Evolutionary conservation across 2,888 invertebrate genomes (phyloP).

Genomic region (Diachrysia chrysitis): DNA sequence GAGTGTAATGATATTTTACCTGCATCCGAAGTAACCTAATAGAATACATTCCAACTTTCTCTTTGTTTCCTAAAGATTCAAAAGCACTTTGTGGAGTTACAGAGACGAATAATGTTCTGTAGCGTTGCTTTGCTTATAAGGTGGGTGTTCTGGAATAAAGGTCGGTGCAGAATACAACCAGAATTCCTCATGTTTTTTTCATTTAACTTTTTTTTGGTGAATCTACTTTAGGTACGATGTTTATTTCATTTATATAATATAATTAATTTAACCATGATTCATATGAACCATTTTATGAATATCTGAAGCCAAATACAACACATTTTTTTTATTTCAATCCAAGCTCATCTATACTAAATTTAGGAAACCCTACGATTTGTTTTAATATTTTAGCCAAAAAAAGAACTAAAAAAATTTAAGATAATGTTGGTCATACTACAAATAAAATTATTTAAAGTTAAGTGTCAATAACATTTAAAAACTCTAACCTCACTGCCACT

Average conservation of each 20-base stretch:
- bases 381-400: too few species aligned
- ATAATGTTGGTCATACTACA: too few species aligned
- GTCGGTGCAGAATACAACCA: constrained; percentile 10
- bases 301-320: too few species aligned
- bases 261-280: too few species aligned
- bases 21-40: constrained; percentile 44
- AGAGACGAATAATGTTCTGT: constrained; percentile 51
- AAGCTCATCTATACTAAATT: too few species aligned
- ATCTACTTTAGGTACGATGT: too few species aligned
- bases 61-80: constrained; percentile 58
- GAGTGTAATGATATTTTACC: constrained; percentile 35
- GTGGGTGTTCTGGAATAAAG: constrained; percentile 23
- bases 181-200: neutral
- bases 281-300: too few species aligned
- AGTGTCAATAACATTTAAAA: constrained; percentile 1
- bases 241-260: too few species aligned
- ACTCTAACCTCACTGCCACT: neutral
- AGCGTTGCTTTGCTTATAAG: constrained; percentile 22
- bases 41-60: constrained; percentile 51
- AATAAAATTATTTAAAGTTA: neutral
- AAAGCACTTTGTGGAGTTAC: constrained; percentile 54
- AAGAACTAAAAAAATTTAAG: too few species aligned
- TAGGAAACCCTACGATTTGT: too few species aligned
- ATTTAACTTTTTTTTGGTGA: neutral
- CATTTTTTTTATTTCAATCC: too few species aligned